phyloP scores from a whole-genome alignment of 2,797 vertebrate species.

The Argya squamiceps region DNA sequence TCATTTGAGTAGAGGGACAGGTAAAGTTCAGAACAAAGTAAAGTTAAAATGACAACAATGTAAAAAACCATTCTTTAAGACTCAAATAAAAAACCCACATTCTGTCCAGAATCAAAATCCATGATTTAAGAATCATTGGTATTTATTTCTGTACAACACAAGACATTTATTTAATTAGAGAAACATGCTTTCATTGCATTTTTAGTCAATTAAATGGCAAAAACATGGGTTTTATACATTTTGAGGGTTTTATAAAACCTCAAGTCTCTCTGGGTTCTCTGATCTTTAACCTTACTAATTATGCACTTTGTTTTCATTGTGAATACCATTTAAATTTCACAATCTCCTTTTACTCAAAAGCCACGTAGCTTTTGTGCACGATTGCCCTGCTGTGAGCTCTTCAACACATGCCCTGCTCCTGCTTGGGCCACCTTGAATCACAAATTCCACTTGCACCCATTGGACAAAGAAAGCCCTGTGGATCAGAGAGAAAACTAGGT shows the following conservation, averaged over 20 bases:
- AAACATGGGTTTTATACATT: neutral
- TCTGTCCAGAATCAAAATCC: neutral
- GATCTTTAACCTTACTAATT: conserved; percentile 54
- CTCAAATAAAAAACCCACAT: neutral
- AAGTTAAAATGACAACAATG: neutral
- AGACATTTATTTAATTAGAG: conserved; percentile 59
- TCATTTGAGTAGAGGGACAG: neutral
- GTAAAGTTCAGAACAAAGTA: neutral
- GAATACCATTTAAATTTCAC: conserved; percentile 11
- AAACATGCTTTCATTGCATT: conserved; percentile 52
- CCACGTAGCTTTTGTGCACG: neutral
- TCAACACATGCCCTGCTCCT: neutral
- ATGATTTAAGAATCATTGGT: conserved; percentile 29
- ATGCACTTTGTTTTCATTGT: conserved; percentile 45
- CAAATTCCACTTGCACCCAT: neutral
- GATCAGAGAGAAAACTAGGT: neutral
- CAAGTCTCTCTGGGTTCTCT: conserved; percentile 32
- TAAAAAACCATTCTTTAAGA: neutral
- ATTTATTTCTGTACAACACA: conserved; percentile 55
- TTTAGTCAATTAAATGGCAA: conserved; percentile 45
- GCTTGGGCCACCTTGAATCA: neutral
- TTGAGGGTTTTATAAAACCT: conserved; percentile 29
- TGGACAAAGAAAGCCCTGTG: neutral
- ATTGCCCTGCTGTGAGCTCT: neutral
- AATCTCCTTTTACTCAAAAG: neutral